Base-by-base conservation (phyloP, 2,888 invertebrate species). In the Penaeus monodon region DNA sequence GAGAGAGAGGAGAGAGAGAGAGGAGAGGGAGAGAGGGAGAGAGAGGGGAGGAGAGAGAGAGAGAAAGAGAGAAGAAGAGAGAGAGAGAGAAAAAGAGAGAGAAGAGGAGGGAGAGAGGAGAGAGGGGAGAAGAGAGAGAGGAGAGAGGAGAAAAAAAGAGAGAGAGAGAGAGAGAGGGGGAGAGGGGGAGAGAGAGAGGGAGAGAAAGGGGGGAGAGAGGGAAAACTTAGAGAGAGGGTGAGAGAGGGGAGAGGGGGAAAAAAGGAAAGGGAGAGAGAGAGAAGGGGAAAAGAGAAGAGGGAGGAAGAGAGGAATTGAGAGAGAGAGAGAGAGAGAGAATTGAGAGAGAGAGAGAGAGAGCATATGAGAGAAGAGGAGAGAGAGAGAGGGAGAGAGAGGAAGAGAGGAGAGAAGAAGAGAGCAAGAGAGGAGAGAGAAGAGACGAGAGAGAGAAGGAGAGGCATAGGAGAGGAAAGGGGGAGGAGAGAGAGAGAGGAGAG, bases 221-320 rank as follows among this genome's bases (percentile, higher is more conserved):
- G 8, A 6, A 17, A 17, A 29, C 7, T 4, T 4, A 7, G 10
- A 29, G 17, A 10, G 68, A 17, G 20, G 1, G 29, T 1, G 20
- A 68, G 20, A 17, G 20, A 17, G 68, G 8, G 17, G 8, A 91
- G 89, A 91, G 91, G 65, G 3, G 88, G 82, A 27, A 27, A 27
- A 74, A 12, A 17, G 24, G 8, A 38, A 6, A 38, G 33, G 6
- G 6, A 4, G 4, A 6, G 4, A 3, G 33, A 3, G 33, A 3
- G 33, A 3, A 6, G n/a, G n/a, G n/a, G n/a, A n/a, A n/a, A n/a
- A 38, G 33, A 38, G 33, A 38, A 3, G 4, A 38, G 4, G 6
- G 33, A 38, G 33, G 4, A 38, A 38, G 33, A 38, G 33, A 38
- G 4, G 4, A 38, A 4, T 6, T 0, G 4, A 38, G 33, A 38